phyloP scores from a whole-genome alignment of 2,888 invertebrate species.

The Unio pictorum region DNA sequence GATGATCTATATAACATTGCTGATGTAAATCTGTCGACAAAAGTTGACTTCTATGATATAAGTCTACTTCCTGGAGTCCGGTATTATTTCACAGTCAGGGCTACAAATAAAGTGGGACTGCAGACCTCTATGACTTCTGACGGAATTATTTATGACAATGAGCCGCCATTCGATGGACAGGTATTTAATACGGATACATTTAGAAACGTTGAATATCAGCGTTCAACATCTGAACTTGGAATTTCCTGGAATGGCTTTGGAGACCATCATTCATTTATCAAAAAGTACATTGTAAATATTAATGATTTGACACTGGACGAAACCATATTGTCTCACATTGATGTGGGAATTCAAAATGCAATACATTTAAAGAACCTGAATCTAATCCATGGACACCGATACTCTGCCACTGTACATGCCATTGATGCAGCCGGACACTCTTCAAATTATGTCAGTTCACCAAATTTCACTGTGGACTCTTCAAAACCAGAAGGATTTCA shows the following conservation, averaged over 20 bases:
- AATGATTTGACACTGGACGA: background rate
- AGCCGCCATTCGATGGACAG: conserved; percentile 24
- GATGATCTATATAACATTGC: conserved; percentile 13
- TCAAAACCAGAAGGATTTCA: no score
- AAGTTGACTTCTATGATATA: conserved; percentile 5
- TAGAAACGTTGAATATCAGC: conserved; percentile 17
- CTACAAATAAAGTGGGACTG: conserved; percentile 29
- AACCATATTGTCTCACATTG: background rate
- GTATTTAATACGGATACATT: conserved; percentile 29
- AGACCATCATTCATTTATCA: conserved; percentile 30
- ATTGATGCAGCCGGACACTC: conserved; percentile 27
- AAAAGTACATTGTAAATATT: conserved; percentile 18
- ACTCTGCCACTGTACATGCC: conserved; percentile 22
- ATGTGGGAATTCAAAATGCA: conserved; percentile 14
- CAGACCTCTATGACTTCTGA: conserved; percentile 22
- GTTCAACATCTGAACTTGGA: conserved; percentile 7
- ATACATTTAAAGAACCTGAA: conserved; percentile 3
- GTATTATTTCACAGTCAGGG: conserved; percentile 34
- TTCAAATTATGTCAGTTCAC: conserved; percentile 12
- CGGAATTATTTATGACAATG: conserved; percentile 35
- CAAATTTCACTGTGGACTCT: no score
- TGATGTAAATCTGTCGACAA: conserved; percentile 13
- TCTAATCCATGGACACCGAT: conserved; percentile 10
- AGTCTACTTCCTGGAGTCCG: conserved; percentile 23
- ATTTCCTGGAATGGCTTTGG: conserved; percentile 43